Percentiles rank a stretch among this genome's conserved stretches.
These are phyloP conservation scores for Chauna torquata DNA, from an alignment of 2,113 vertebrate species.

Conservation along the genomic window DNA sequence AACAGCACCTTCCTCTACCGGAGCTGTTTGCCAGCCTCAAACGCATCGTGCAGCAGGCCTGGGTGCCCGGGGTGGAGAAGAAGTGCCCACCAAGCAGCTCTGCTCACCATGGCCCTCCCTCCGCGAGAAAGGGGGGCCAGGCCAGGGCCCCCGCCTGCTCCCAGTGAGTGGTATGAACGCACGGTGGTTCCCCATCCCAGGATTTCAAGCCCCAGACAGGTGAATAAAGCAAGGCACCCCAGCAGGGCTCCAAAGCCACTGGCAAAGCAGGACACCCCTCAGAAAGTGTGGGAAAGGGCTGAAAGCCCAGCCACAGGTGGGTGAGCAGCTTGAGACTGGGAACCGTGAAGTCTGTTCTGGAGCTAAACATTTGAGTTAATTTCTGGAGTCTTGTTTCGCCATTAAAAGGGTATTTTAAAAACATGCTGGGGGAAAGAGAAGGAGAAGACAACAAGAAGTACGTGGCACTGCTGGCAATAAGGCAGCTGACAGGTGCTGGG, in stretches of 20 bases:
- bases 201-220: not conserved
- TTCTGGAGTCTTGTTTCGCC: not conserved
- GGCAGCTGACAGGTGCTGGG: not conserved
- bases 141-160: not conserved
- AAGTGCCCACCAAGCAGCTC: not conserved
- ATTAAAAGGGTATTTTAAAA: not conserved
- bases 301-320: not conserved
- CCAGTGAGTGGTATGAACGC: fast-evolving
- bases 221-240: not conserved
- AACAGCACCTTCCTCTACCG: not conserved
- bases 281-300: not conserved
- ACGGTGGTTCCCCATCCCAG: not conserved
- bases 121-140: not conserved
- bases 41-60: not conserved
- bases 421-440: not conserved
- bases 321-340: not conserved
- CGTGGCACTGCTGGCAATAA: not conserved
- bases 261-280: not conserved
- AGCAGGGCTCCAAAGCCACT: not conserved
- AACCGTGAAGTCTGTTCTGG: not conserved
- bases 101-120: not conserved
- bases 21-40: not conserved
- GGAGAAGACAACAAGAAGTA: not conserved
- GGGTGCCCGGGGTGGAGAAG: not conserved
- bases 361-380: not conserved